Conservation (phyloP, 2,888 invertebrate species). For the Heliothis peltigera region DNA sequence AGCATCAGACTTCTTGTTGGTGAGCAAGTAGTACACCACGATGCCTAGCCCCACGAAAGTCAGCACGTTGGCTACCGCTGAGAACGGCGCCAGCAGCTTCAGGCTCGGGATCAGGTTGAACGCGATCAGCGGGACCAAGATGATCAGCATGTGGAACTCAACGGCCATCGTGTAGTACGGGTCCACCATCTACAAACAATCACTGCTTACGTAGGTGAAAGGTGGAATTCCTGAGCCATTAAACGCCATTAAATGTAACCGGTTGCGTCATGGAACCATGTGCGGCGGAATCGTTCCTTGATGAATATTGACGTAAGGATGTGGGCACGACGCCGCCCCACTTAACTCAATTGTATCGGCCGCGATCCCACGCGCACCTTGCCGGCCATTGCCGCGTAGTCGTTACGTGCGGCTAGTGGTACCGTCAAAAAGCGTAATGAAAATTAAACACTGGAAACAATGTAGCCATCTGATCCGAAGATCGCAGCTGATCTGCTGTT, state of each 20-base stretch:
- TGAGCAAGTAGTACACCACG: conserved; percentile 91
- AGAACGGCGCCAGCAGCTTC: conserved; percentile 95
- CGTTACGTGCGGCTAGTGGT: background rate
- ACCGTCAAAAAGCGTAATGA: too few relatives aligned
- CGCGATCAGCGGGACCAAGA: conserved; percentile 92
- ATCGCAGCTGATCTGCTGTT: too few relatives aligned
- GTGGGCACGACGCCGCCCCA: conserved; percentile 58
- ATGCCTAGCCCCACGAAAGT: conserved; percentile 94
- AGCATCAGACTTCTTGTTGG: conserved; percentile 79
- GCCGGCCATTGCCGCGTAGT: background rate
- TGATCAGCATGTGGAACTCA: conserved; percentile 91
- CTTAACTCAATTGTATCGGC: conserved; percentile 67
- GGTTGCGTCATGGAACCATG: conserved; percentile 47
- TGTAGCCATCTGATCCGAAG: too few relatives aligned
- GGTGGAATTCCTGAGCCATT: conserved; percentile 42
- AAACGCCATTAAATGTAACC: conserved; percentile 25
- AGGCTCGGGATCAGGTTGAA: conserved; percentile 94
- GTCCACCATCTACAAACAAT: conserved; percentile 57
- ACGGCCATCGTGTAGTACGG: conserved; percentile 78
- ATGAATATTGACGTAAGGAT: conserved; percentile 53
- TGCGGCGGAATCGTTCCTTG: conserved; percentile 29
- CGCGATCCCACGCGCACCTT: conserved; percentile 26
- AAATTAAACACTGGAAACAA: too few relatives aligned
- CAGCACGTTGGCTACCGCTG: conserved; percentile 94
- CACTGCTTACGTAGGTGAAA: conserved; percentile 11